A percentile compares a stretch with the other conserved stretches of the same genome.
phyloP scores from a whole-genome alignment of 2,888 invertebrate species.

The Diachrysia chrysitis region DNA sequence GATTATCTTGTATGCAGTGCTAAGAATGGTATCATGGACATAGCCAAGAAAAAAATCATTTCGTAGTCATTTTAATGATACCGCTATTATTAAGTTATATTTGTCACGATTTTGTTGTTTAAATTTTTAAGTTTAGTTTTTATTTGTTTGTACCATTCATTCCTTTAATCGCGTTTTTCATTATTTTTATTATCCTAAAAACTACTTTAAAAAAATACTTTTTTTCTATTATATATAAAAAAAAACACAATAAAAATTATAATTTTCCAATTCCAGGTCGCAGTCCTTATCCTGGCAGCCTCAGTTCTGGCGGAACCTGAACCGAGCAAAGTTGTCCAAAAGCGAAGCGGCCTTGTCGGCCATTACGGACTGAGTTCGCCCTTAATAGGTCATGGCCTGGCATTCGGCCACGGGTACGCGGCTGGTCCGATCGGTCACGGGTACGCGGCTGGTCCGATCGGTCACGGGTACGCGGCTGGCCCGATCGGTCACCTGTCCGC shows the following conservation, averaged over 20 bases:
- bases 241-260: too few species aligned
- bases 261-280: slow-evolving; percentile 69
- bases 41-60: too few species aligned
- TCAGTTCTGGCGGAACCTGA: slow-evolving; percentile 78
- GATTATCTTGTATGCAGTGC: neutral
- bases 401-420: slow-evolving; percentile 51
- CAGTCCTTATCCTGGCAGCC: slow-evolving; percentile 75
- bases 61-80: too few species aligned
- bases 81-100: too few species aligned
- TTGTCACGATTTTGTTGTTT: too few species aligned
- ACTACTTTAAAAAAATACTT: too few species aligned
- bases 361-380: slow-evolving; percentile 72
- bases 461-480: slow-evolving; percentile 41
- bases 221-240: too few species aligned
- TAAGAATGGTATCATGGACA: too few species aligned
- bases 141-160: too few species aligned
- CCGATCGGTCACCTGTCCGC: slow-evolving; percentile 24
- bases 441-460: slow-evolving; percentile 24
- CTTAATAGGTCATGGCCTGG: slow-evolving; percentile 60
- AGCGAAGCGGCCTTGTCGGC: slow-evolving; percentile 81
- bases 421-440: slow-evolving; percentile 13
- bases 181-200: too few species aligned
- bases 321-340: slow-evolving; percentile 83
- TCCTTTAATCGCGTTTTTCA: too few species aligned
- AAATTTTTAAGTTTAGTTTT: too few species aligned